Conservation (phyloP, 2,888 invertebrate species). For the Latrodectus hesperus region DNA sequence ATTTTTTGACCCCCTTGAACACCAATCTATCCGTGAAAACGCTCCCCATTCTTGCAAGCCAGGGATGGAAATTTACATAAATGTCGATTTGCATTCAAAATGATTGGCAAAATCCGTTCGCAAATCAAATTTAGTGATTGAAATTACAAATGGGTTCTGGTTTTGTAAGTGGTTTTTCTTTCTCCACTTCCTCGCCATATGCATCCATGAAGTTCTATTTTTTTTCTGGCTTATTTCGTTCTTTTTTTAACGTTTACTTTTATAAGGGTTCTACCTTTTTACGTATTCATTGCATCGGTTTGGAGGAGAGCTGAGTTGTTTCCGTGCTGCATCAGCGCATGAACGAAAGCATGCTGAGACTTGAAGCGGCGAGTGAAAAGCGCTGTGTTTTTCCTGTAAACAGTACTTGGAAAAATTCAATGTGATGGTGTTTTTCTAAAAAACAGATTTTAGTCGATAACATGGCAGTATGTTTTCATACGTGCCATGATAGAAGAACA, state of each 20-base stretch:
- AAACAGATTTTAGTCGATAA: background rate
- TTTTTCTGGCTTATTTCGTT: background rate
- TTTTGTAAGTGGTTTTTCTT: conserved; percentile 18
- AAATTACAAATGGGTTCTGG: conserved; percentile 57
- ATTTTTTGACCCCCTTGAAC: conserved; percentile 31
- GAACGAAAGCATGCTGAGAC: background rate
- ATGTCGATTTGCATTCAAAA: conserved; percentile 61
- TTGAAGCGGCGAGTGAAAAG: background rate
- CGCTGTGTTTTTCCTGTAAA: conserved; percentile 39
- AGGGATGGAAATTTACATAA: conserved; percentile 56
- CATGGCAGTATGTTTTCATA: background rate
- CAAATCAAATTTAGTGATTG: conserved; percentile 66
- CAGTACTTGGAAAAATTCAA: conserved; percentile 11
- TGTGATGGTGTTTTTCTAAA: background rate
- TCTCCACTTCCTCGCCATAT: background rate
- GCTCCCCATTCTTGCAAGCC: background rate
- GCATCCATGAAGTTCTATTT: background rate
- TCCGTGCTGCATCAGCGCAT: conserved; percentile 9
- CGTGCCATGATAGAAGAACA: background rate
- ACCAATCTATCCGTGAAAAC: conserved; percentile 51
- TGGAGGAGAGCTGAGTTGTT: conserved; percentile 45
- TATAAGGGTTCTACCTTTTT: conserved; percentile 9
- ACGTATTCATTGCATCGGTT: conserved; percentile 46
- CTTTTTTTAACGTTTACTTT: background rate
- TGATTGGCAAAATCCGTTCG: conserved; percentile 42